phyloP scores from a whole-genome alignment of 2,888 invertebrate genomes.

The Scrobipalpa costella region DNA sequence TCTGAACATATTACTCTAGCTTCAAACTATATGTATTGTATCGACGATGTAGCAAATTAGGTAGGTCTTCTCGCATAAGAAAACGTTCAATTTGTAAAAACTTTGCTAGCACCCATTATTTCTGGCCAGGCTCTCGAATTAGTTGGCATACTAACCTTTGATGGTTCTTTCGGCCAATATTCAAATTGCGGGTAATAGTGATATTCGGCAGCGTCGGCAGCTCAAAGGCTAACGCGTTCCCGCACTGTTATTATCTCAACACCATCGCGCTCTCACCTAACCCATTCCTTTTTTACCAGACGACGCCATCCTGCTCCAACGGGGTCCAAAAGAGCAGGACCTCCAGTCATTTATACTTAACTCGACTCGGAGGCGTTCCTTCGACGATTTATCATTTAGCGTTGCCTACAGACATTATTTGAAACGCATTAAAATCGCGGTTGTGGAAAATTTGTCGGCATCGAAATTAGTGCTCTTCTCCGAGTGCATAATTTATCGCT shows the following conservation, averaged over 20 bases:
- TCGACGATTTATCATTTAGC: slow-evolving; percentile 79
- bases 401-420: slow-evolving; percentile 81
- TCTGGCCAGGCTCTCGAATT: too few relatives aligned
- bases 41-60: too few relatives aligned
- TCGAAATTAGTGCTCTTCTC: slow-evolving; percentile 77
- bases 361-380: slow-evolving; percentile 73
- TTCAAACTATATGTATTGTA: too few relatives aligned
- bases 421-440: slow-evolving; percentile 80
- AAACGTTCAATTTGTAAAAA: too few relatives aligned
- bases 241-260: slow-evolving; percentile 81
- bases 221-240: slow-evolving; percentile 64
- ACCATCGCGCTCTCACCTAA: slow-evolving; percentile 77
- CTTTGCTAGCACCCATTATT: too few relatives aligned
- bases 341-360: slow-evolving; percentile 67
- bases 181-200: slow-evolving; percentile 71
- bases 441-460: slow-evolving; percentile 80
- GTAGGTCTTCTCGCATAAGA: too few relatives aligned
- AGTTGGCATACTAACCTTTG: too few relatives aligned
- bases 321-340: slow-evolving; percentile 55
- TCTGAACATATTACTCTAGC: too few relatives aligned
- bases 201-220: slow-evolving; percentile 68
- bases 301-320: slow-evolving; percentile 66
- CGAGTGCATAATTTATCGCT: slow-evolving; percentile 77
- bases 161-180: slow-evolving; percentile 45
- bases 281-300: slow-evolving; percentile 75